Conservation (phyloP, 2,113 vertebrate species). For the Corythoichthys haematopterus region DNA sequence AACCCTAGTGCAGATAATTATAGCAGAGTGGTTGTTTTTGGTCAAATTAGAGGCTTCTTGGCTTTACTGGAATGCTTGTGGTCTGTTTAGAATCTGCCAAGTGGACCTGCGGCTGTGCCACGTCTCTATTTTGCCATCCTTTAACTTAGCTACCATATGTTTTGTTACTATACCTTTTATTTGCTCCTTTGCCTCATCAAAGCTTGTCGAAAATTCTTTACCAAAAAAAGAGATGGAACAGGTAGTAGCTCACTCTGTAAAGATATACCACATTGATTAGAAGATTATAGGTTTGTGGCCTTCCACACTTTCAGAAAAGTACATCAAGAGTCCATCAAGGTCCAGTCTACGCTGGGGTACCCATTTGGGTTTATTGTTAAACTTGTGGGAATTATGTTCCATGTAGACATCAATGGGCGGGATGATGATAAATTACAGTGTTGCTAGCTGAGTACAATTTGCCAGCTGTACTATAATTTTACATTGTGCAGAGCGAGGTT, state of each 20-base stretch:
- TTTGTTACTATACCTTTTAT: not conserved
- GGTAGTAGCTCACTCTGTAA: not conserved
- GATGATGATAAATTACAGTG: not conserved
- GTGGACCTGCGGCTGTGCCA: slow-evolving; percentile 18
- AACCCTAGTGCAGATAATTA: slow-evolving; percentile 18
- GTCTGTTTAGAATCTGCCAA: slow-evolving; percentile 13
- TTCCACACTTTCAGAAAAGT: not conserved
- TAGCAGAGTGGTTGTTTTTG: slow-evolving; percentile 18
- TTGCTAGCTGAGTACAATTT: not conserved
- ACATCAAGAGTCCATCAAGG: not conserved
- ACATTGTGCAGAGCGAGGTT: not conserved
- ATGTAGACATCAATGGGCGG: not conserved
- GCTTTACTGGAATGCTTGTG: slow-evolving; percentile 21
- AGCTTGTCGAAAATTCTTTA: not conserved
- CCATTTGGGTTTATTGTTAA: not conserved
- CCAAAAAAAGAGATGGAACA: not conserved
- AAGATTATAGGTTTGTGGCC: not conserved
- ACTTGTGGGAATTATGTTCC: not conserved
- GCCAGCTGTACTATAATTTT: not conserved
- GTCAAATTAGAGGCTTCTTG: slow-evolving; percentile 32
- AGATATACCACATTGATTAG: not conserved
- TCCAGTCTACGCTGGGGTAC: not conserved
- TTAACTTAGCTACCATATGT: not conserved
- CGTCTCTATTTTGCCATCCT: slow-evolving; percentile 1
- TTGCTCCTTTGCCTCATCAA: not conserved